These are phyloP conservation scores for Parochlus steinenii DNA, from an alignment of 2,888 invertebrate species.

Conservation along the genomic window DNA sequence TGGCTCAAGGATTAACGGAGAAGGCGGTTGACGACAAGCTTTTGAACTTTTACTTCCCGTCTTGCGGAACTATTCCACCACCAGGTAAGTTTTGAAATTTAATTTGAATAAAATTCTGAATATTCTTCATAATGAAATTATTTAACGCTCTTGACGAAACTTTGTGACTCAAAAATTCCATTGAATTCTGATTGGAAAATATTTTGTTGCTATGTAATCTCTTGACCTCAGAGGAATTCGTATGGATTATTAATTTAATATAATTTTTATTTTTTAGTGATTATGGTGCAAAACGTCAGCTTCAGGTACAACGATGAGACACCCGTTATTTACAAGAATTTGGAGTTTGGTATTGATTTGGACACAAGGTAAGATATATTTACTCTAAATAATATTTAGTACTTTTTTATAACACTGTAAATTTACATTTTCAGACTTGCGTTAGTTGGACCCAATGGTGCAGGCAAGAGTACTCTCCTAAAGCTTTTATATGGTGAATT, in stretches of 20 bases:
- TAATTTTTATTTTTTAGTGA: no score
- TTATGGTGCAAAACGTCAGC: constrained; percentile 59
- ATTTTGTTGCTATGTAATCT: neutral
- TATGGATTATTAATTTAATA: no score
- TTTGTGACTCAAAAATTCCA: no score
- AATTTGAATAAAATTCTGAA: no score
- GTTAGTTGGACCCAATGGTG: constrained; percentile 94
- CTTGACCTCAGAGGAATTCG: no score
- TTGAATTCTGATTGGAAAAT: constrained; percentile 55
- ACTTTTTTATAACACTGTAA: no score
- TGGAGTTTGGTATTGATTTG: constrained; percentile 97
- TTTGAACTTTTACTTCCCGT: constrained; percentile 89
- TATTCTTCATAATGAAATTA: no score
- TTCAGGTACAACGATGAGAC: constrained; percentile 78
- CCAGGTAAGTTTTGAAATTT: no score
- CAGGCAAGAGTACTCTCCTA: constrained; percentile 93
- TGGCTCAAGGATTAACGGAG: constrained; percentile 92
- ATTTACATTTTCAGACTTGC: constrained; percentile 46
- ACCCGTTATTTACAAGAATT: constrained; percentile 88
- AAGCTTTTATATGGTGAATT: constrained; percentile 93
- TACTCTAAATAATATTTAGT: neutral
- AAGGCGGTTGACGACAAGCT: constrained; percentile 82
- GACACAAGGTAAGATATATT: constrained; percentile 51
- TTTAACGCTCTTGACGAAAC: no score
- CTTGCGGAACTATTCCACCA: constrained; percentile 91